phyloP scores from a whole-genome alignment of 2,888 invertebrate species.

The Melanostoma scalare region DNA sequence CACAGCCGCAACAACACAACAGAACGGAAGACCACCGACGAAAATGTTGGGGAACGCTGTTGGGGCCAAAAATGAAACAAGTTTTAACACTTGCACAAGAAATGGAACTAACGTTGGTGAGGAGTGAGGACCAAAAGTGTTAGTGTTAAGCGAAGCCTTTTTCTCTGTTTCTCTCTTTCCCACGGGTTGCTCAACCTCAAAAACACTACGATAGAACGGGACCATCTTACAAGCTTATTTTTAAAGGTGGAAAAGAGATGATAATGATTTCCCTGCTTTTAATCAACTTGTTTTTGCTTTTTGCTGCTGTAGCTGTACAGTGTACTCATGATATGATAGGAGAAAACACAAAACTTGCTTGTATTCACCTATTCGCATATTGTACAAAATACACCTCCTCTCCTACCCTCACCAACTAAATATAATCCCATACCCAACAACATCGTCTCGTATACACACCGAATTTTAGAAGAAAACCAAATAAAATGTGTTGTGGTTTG shows the following conservation, averaged over 20 bases:
- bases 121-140: not conserved
- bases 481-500: constrained; percentile 10
- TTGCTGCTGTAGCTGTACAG: not conserved
- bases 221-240: not conserved
- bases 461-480: constrained; percentile 11
- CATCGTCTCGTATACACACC: not conserved
- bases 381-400: constrained; percentile 38
- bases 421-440: constrained; percentile 6
- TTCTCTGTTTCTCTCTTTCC: constrained; percentile 26
- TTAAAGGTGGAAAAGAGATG: constrained; percentile 24
- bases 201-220: not conserved
- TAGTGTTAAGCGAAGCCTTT: constrained; percentile 25
- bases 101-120: constrained; percentile 11
- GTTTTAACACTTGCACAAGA: constrained; percentile 23
- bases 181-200: constrained; percentile 5
- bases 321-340: constrained; percentile 40
- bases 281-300: constrained; percentile 42
- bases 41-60: not conserved
- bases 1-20: constrained; percentile 30
- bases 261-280: not conserved
- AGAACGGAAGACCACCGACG: constrained; percentile 5
- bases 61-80: constrained; percentile 50
- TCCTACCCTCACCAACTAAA: not conserved
- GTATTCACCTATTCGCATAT: constrained; percentile 46
- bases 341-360: constrained; percentile 37